phyloP scores from a whole-genome alignment of 2,888 invertebrate genomes.

The Prenolepis imparis region DNA sequence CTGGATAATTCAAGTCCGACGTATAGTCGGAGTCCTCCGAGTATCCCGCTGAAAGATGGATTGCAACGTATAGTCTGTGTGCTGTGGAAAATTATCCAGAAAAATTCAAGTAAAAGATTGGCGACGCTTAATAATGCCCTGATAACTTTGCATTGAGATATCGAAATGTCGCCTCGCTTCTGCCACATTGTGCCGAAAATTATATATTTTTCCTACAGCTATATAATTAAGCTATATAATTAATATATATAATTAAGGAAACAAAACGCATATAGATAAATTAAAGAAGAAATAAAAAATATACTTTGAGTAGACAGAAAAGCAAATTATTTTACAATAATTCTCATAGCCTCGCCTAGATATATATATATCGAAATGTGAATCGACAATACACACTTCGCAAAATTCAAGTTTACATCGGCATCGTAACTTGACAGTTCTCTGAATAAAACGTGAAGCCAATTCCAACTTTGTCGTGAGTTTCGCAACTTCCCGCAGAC shows the following conservation, averaged over 20 bases:
- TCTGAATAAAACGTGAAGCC: conserved; percentile 39
- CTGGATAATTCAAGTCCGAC: conserved; percentile 97
- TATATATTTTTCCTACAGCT: not conserved
- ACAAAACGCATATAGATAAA: conserved; percentile 28
- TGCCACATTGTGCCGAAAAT: conserved; percentile 29
- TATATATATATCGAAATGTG: not conserved
- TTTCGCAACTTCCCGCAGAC: conserved; percentile 27
- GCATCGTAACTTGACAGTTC: conserved; percentile 3
- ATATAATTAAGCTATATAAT: too few relatives aligned
- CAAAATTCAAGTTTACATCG: conserved; percentile 14
- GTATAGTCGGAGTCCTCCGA: conserved; percentile 99
- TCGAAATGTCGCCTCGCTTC: conserved; percentile 16
- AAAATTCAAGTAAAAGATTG: conserved; percentile 3
- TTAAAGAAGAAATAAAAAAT: not conserved
- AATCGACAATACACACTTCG: not conserved
- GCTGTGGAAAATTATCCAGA: not conserved
- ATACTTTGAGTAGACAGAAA: conserved; percentile 3
- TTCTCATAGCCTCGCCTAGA: not conserved
- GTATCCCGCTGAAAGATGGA: conserved; percentile 92
- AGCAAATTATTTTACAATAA: conserved; percentile 10
- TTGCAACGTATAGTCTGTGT: conserved; percentile 42
- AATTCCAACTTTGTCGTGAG: conserved; percentile 37
- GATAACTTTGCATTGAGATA: conserved; percentile 16
- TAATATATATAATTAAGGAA: not conserved
- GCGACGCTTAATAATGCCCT: conserved; percentile 18